These are phyloP conservation scores for Sesamia inferens DNA, from an alignment of 2,888 invertebrate genomes.

Conservation along the genomic window DNA sequence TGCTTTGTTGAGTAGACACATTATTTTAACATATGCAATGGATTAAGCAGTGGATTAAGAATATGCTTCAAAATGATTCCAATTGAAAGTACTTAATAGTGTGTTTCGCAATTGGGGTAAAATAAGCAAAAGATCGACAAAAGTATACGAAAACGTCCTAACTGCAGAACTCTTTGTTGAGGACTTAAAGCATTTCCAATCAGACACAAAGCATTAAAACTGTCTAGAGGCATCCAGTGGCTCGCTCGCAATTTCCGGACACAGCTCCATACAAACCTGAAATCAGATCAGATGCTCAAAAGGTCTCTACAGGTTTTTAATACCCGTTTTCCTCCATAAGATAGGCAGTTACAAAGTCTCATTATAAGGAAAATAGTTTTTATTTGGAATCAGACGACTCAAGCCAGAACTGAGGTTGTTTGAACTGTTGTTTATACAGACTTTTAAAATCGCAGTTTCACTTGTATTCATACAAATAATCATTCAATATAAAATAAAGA, in stretches of 20 bases:
- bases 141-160: neutral
- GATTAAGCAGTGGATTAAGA: too few species aligned
- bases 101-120: too few species aligned
- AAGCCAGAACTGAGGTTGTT: neutral
- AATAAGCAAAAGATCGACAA: neutral
- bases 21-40: too few species aligned
- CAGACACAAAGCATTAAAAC: neutral
- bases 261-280: conserved; percentile 21
- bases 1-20: too few species aligned
- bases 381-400: neutral
- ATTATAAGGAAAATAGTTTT: neutral
- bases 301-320: neutral
- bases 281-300: conserved; percentile 15
- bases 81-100: too few species aligned
- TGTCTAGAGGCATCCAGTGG: neutral
- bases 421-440: too few species aligned
- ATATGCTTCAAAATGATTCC: too few species aligned
- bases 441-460: too few species aligned
- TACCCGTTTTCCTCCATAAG: conserved; percentile 28
- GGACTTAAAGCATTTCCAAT: neutral
- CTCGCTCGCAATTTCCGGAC: conserved; percentile 46
- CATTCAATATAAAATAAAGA: too few species aligned
- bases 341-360: neutral
- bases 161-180: neutral
- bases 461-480: too few species aligned